These are phyloP conservation scores for Toxotes chatareus DNA, from an alignment of 2,113 vertebrate genomes.

Conservation along the genomic window DNA sequence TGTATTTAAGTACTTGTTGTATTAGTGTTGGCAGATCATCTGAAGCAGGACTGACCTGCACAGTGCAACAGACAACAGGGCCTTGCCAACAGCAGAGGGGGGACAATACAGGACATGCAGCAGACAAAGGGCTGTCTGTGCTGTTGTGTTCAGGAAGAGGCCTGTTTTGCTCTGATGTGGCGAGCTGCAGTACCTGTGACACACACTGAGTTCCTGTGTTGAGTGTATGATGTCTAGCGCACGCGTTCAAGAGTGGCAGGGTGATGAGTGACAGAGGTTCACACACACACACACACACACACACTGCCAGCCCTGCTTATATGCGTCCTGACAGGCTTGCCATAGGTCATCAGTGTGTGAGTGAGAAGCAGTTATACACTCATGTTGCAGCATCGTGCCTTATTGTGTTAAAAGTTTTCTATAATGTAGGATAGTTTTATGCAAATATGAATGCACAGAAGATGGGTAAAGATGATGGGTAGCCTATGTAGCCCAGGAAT, in stretches of 20 bases:
- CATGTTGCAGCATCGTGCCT: constrained; percentile 6
- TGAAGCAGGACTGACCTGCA: not conserved
- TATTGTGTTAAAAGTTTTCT: constrained; percentile 46
- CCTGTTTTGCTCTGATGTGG: constrained; percentile 65
- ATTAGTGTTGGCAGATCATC: not conserved
- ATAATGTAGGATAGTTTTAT: constrained; percentile 31
- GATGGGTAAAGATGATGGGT: not conserved
- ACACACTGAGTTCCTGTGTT: constrained; percentile 68
- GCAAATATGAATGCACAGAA: constrained; percentile 27
- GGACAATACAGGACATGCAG: constrained; percentile 49
- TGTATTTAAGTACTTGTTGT: not conserved
- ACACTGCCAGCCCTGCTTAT: constrained; percentile 25
- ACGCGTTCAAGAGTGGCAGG: constrained; percentile 33
- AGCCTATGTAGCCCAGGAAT: not conserved
- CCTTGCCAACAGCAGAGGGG: not conserved
- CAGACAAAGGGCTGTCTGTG: constrained; percentile 70
- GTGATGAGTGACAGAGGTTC: constrained; percentile 59
- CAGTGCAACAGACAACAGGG: not conserved
- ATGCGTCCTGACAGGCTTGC: constrained; percentile 63
- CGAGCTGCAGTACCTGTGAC: constrained; percentile 68
- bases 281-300: constrained; percentile 1
- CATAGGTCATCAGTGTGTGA: constrained; percentile 42
- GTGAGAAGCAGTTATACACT: constrained; percentile 49
- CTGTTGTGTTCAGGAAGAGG: constrained; percentile 68
- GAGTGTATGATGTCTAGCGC: constrained; percentile 55